Evolutionary conservation across 2,888 invertebrate genomes (phyloP), one percentile per base, ranked within the genome.

Genomic region (Morpho deidamia): DNA sequence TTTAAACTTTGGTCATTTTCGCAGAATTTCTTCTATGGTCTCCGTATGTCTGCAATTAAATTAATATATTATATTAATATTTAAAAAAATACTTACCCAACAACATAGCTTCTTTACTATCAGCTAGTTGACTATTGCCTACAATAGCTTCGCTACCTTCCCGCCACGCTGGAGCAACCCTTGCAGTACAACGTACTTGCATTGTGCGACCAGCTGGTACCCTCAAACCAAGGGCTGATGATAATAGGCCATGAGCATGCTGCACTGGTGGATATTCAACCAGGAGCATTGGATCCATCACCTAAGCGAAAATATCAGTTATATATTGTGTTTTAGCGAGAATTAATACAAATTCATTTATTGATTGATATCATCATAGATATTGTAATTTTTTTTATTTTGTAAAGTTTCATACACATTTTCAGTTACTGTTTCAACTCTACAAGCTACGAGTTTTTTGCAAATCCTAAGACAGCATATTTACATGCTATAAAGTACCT

Each of bases 131-230:
- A 59, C 77, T 84, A 66, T 84, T 85, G 8, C 86, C 88, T 0
- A 88, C 81, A 0, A 89, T 87, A 1, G 88, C 88, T 48, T 89
- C 88, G 61, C 89, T 87, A 56, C 87, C 88, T 68, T 89, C 88
- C 46, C 86, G 66, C 88, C 88, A 88, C 0, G 86, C 81, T 0
- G 88, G 87, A 0, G 88, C 85, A 0, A 89, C 89, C 5, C 86
- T 68, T 0, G 89, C 88, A 0, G 83, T 83, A 55, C 89, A 89
- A 0, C 81, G 74, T 45, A 88, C 88, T 60, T 88, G 83, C 86
- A 87, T 84, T 0, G 86, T 87, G 33, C 72, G 66, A 1, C 87
- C 84, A 1, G 79, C 70, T 1, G 87, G 88, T 53, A 89, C 85
- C 1, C 80, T 78, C 3, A 89, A 72, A 0, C 89, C 89, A 5